Evolutionary conservation across 2,113 vertebrate species (phyloP).

Genomic region (Limnothrissa miodon): DNA sequence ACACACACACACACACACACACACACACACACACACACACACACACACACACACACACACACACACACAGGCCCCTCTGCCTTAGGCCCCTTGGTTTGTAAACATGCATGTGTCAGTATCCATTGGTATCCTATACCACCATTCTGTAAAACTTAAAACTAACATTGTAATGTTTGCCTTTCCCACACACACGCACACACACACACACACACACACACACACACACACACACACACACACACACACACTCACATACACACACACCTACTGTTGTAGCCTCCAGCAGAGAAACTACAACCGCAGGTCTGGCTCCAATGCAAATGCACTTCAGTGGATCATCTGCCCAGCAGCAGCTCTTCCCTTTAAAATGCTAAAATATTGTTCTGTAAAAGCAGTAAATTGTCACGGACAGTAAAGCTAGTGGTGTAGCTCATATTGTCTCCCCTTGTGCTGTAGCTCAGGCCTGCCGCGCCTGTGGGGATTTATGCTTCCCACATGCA

Average conservation of each 20-base stretch:
- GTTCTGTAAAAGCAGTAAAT: neutral
- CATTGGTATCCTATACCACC: neutral
- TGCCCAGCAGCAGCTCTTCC: neutral
- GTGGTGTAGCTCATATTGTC: neutral
- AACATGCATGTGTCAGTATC: neutral
- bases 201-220: no score
- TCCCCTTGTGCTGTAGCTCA: neutral
- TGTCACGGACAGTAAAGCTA: neutral
- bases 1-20: no score
- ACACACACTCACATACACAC: no score
- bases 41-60: conserved; percentile 9
- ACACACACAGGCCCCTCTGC: neutral
- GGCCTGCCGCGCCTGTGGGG: neutral
- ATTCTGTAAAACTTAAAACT: neutral
- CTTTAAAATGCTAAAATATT: neutral
- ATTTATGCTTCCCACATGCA: neutral
- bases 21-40: neutral
- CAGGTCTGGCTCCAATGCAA: neutral
- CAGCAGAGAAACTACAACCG: neutral
- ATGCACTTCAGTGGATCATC: neutral
- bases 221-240: no score
- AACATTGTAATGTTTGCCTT: neutral
- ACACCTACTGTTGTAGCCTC: neutral
- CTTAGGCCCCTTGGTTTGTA: neutral
- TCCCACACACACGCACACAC: no score